A percentile compares a stretch with the other conserved stretches of the same genome.
These are phyloP conservation scores for Amphilophus citrinellus DNA, from an alignment of 2,113 vertebrate genomes.

Conservation along the genomic window DNA sequence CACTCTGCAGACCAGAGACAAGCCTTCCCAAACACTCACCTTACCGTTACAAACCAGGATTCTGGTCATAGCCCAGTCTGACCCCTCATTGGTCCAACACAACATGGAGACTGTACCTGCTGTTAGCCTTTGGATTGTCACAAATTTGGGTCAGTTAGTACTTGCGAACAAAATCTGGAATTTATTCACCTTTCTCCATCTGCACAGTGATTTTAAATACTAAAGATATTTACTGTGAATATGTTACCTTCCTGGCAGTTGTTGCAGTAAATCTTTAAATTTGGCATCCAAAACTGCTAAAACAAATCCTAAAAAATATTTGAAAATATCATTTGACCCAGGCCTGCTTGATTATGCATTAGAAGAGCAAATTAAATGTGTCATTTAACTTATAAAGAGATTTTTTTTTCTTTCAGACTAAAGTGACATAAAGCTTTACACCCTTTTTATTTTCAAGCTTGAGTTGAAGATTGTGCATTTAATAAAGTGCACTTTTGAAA, in stretches of 20 bases:
- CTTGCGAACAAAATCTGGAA: not conserved
- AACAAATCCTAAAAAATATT: conserved; percentile 4
- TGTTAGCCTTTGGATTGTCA: conserved; percentile 9
- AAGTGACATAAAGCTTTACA: conserved; percentile 54
- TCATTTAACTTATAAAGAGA: not conserved
- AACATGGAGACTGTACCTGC: not conserved
- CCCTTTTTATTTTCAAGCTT: conserved; percentile 30
- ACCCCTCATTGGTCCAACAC: not conserved
- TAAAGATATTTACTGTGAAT: conserved; percentile 23
- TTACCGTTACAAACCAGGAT: conserved; percentile 88
- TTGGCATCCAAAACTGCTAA: not conserved
- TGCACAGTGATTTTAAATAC: not conserved
- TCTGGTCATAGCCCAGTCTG: conserved; percentile 85
- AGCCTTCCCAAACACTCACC: conserved; percentile 85
- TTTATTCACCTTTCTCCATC: conserved; percentile 3
- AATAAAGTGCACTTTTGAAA: conserved; percentile 75
- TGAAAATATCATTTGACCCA: not conserved
- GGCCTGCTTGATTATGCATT: conserved; percentile 16
- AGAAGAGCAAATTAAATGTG: not conserved
- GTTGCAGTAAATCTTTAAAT: conserved; percentile 6
- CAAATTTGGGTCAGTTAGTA: conserved; percentile 1
- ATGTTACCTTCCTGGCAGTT: not conserved
- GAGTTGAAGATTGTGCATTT: conserved; percentile 71
- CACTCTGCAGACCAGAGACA: conserved; percentile 89
- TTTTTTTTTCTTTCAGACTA: not conserved